Percentiles rank a stretch among this genome's conserved stretches.
Evolutionary conservation across 1,140 invertebrate species (phyloP).

Genomic region (Mya arenaria): DNA sequence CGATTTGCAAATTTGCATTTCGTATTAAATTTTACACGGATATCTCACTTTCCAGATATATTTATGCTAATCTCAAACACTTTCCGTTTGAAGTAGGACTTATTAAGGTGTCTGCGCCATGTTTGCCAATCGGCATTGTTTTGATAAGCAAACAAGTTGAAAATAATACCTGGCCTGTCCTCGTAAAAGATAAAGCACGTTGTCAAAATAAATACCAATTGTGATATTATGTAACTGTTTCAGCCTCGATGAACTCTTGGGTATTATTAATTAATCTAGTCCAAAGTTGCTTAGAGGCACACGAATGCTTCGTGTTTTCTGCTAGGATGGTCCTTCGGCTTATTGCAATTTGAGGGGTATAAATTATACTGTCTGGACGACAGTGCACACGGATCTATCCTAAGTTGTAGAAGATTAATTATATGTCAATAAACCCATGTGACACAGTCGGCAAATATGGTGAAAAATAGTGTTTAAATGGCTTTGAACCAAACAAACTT

Average conservation of each 20-base stretch:
- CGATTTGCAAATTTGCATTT: constrained; percentile 15
- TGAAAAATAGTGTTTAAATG: too few species aligned
- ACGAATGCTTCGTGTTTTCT: background rate
- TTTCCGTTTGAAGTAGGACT: constrained; percentile 13
- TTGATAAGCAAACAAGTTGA: background rate
- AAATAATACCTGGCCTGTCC: background rate
- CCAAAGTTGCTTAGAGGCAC: background rate
- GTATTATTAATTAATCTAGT: background rate
- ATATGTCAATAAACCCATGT: background rate
- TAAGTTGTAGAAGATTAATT: background rate
- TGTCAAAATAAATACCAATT: constrained; percentile 5
- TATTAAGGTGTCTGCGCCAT: background rate
- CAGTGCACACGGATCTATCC: background rate
- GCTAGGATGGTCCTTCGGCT: background rate
- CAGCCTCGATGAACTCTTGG: constrained; percentile 15
- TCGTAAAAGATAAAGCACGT: constrained; percentile 8
- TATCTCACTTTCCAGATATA: background rate
- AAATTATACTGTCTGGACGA: background rate
- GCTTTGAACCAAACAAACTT: too few species aligned
- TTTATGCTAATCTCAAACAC: constrained; percentile 11
- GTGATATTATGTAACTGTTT: constrained; percentile 11
- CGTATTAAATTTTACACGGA: background rate
- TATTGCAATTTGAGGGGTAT: background rate
- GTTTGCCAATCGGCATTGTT: constrained; percentile 13
- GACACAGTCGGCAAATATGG: too few species aligned